A percentile compares a stretch with the other conserved stretches of the same genome.
Conservation (phyloP, 2,888 invertebrate genomes). For the Fragum sueziense region DNA sequence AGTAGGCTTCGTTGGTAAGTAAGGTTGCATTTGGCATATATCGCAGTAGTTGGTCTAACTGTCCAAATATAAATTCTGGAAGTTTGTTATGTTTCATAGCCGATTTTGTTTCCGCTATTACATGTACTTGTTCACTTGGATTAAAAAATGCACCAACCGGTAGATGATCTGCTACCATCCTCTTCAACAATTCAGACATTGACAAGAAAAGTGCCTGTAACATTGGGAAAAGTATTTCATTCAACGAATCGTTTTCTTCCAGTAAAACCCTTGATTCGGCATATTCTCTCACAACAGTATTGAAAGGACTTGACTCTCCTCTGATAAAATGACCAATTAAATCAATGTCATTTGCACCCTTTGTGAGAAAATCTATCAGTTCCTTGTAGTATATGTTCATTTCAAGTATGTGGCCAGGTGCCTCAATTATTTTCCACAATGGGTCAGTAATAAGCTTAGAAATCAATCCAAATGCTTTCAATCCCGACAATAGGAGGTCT, state of each 20-base stretch:
- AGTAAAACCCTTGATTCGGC: slow-evolving; percentile 3
- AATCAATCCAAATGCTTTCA: slow-evolving; percentile 42
- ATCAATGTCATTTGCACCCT: slow-evolving; percentile 30
- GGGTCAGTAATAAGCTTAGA: slow-evolving; percentile 42
- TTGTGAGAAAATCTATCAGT: slow-evolving; percentile 37
- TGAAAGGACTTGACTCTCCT: slow-evolving; percentile 35
- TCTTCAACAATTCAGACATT: slow-evolving; percentile 26
- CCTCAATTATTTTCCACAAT: slow-evolving; percentile 45
- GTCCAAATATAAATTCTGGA: slow-evolving; percentile 56
- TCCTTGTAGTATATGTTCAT: slow-evolving; percentile 46
- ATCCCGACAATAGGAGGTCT: slow-evolving; percentile 36
- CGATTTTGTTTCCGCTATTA: slow-evolving; percentile 29
- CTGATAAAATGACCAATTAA: slow-evolving; percentile 20
- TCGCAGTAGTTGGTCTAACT: slow-evolving; percentile 48
- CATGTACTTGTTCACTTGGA: slow-evolving; percentile 26
- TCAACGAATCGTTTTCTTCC: slow-evolving; percentile 18
- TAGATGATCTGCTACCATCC: slow-evolving; percentile 42
- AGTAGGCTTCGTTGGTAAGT: slow-evolving; percentile 47
- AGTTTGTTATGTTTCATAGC: slow-evolving; percentile 54
- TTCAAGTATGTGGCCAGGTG: slow-evolving; percentile 39
- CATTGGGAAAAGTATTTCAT: slow-evolving; percentile 22
- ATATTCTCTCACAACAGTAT: slow-evolving; percentile 23
- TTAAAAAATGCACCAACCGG: slow-evolving; percentile 40
- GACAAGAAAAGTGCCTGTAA: slow-evolving; percentile 32
- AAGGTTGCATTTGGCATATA: slow-evolving; percentile 50